Percentiles rank a stretch among this genome's conserved stretches.
These are phyloP conservation scores for Nephrotoma appendiculata DNA, from an alignment of 2,888 invertebrate species.

Conservation along the genomic window DNA sequence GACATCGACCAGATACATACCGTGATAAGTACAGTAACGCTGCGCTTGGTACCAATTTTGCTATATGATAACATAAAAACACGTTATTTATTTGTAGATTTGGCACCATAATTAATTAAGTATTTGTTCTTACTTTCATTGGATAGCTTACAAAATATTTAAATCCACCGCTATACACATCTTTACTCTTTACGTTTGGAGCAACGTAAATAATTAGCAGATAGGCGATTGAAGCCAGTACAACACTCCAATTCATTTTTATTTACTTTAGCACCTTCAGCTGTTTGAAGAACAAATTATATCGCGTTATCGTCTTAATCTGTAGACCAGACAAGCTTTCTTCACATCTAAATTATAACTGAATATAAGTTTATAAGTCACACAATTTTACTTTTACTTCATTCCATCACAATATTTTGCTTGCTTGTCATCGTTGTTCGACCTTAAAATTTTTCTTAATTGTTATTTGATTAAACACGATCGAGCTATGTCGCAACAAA, in stretches of 20 bases:
- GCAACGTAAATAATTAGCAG: background rate
- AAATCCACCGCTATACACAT: background rate
- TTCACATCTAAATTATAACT: background rate
- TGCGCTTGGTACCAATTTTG: background rate
- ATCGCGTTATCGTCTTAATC: background rate
- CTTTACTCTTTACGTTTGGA: background rate
- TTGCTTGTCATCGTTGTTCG: background rate
- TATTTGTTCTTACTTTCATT: background rate
- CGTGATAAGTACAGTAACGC: background rate
- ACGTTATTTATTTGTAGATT: background rate
- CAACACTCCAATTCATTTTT: background rate
- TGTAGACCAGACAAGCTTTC: background rate
- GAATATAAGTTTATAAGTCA: background rate
- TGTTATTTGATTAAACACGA: background rate
- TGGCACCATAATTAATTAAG: background rate
- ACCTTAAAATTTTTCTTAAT: background rate
- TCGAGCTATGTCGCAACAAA: background rate
- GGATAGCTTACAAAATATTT: background rate
- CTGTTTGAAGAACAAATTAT: background rate
- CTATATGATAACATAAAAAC: background rate
- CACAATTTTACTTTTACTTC: background rate
- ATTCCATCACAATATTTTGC: background rate
- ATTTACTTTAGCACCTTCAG: no score
- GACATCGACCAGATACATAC: background rate
- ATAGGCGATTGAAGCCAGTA: background rate